These are phyloP conservation scores for Arrhamphus sclerolepis DNA, from an alignment of 2,797 vertebrate species.

Conservation along the genomic window DNA sequence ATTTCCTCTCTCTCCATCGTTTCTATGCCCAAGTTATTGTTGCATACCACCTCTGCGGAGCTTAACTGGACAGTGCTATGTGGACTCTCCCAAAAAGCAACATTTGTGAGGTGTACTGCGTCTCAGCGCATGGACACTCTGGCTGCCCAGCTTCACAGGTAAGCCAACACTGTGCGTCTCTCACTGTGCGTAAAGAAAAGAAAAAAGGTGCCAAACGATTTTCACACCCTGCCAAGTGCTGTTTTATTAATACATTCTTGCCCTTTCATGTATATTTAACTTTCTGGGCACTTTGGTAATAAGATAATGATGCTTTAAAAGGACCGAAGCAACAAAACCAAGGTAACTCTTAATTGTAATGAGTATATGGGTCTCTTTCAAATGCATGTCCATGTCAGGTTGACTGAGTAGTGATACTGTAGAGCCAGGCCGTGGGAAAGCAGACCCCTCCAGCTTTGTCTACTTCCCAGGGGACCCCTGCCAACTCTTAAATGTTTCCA, in stretches of 20 bases:
- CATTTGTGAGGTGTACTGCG: slow-evolving; percentile 83
- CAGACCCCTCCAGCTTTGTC: slow-evolving; percentile 71
- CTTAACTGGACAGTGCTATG: slow-evolving; percentile 81
- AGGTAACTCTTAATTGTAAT: slow-evolving; percentile 29
- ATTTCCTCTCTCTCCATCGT: slow-evolving; percentile 70
- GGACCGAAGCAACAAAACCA: too few species aligned
- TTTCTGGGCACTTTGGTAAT: too few species aligned
- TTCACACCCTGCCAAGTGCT: not conserved
- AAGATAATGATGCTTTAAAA: too few species aligned
- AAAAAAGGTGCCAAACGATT: slow-evolving; percentile 11
- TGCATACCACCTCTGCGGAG: slow-evolving; percentile 74
- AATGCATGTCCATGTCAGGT: slow-evolving; percentile 61
- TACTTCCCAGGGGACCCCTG: slow-evolving; percentile 67
- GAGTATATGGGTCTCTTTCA: slow-evolving; percentile 32
- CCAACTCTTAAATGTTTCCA: slow-evolving; percentile 71
- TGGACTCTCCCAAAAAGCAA: slow-evolving; percentile 81
- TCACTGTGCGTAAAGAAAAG: slow-evolving; percentile 10
- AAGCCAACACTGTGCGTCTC: slow-evolving; percentile 41
- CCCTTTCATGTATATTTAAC: too few species aligned
- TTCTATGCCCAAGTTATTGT: slow-evolving; percentile 75
- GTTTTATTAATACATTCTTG: too few species aligned
- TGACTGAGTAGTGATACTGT: slow-evolving; percentile 75
- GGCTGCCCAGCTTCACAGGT: slow-evolving; percentile 76
- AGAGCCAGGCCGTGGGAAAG: slow-evolving; percentile 81
- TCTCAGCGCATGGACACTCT: slow-evolving; percentile 73